These are phyloP conservation scores for Clarias macrocephalus DNA, from an alignment of 2,113 vertebrate genomes.

Conservation along the genomic window DNA sequence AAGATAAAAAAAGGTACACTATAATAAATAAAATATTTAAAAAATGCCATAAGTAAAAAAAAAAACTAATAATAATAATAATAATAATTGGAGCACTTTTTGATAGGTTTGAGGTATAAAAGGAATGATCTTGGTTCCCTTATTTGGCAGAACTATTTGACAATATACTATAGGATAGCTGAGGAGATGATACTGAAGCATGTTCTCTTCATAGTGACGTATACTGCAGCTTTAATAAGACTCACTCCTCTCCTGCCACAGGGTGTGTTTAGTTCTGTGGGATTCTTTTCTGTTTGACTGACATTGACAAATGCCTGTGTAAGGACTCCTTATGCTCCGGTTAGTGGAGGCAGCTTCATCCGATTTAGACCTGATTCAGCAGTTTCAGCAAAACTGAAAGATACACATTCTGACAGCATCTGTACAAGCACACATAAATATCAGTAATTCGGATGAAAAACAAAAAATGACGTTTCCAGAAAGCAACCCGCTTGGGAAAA, in stretches of 20 bases:
- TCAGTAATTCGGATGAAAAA: background rate
- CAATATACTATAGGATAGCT: slow-evolving; percentile 20
- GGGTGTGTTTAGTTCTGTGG: background rate
- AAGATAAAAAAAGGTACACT: slow-evolving; percentile 58
- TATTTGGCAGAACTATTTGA: slow-evolving; percentile 51
- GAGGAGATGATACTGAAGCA: slow-evolving; percentile 9
- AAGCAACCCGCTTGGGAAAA: background rate
- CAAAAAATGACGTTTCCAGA: background rate
- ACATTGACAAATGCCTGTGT: slow-evolving; percentile 24
- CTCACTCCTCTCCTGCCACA: background rate
- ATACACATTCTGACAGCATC: slow-evolving; percentile 9
- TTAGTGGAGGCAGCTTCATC: background rate
- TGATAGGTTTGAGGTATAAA: slow-evolving; percentile 44
- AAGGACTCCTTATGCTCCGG: slow-evolving; percentile 1
- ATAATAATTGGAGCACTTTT: slow-evolving; percentile 39
- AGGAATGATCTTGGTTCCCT: slow-evolving; percentile 39
- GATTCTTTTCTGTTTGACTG: slow-evolving; percentile 13
- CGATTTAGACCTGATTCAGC: slow-evolving; percentile 14
- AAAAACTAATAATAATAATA: slow-evolving; percentile 34
- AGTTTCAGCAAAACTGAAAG: slow-evolving; percentile 17
- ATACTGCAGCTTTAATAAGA: slow-evolving; percentile 20
- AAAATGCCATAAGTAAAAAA: slow-evolving; percentile 38
- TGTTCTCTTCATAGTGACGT: background rate
- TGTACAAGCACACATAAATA: slow-evolving; percentile 6
- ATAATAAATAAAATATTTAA: slow-evolving; percentile 48